Evolutionary conservation across 2,888 invertebrate species (phyloP).

Genomic region (Anoplius nigerrimus): DNA sequence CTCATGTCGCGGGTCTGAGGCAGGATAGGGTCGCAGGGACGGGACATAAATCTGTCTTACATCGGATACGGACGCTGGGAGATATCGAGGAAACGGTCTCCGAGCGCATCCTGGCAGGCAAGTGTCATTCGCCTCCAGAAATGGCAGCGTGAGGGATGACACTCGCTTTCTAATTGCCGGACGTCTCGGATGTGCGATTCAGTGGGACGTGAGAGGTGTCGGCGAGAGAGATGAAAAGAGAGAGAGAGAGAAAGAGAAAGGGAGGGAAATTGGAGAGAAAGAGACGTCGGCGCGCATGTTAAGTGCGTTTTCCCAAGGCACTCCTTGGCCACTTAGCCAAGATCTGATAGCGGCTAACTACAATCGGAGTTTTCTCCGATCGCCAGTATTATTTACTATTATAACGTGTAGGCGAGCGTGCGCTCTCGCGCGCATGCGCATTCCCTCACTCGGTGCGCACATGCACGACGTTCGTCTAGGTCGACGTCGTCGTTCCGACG

Average conservation of each 20-base stretch:
- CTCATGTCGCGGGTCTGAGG: too few relatives aligned
- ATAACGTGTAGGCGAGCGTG: constrained; percentile 56
- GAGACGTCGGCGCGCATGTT: constrained; percentile 26
- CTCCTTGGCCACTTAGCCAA: constrained; percentile 62
- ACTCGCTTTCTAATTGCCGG: constrained; percentile 9
- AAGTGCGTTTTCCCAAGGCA: constrained; percentile 66
- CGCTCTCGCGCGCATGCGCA: constrained; percentile 46
- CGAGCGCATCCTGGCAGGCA: too few relatives aligned
- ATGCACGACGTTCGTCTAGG: constrained; percentile 60
- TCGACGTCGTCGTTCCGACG: too few relatives aligned
- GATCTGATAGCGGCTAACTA: constrained; percentile 69
- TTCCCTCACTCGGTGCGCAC: constrained; percentile 36
- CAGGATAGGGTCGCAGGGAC: too few relatives aligned
- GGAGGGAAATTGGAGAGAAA: background rate
- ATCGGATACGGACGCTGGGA: too few relatives aligned
- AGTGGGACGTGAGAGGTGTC: too few relatives aligned
- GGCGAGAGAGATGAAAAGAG: background rate
- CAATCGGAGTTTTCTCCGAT: constrained; percentile 67
- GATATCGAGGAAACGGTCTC: too few relatives aligned
- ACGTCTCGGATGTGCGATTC: background rate
- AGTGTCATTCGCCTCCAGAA: too few relatives aligned
- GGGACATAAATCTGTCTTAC: too few relatives aligned
- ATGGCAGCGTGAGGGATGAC: background rate
- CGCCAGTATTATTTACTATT: constrained; percentile 66
- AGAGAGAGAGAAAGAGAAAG: background rate